Base-by-base conservation (phyloP, 1,140 invertebrate species). In the Zaprionus kolodkinae region DNA sequence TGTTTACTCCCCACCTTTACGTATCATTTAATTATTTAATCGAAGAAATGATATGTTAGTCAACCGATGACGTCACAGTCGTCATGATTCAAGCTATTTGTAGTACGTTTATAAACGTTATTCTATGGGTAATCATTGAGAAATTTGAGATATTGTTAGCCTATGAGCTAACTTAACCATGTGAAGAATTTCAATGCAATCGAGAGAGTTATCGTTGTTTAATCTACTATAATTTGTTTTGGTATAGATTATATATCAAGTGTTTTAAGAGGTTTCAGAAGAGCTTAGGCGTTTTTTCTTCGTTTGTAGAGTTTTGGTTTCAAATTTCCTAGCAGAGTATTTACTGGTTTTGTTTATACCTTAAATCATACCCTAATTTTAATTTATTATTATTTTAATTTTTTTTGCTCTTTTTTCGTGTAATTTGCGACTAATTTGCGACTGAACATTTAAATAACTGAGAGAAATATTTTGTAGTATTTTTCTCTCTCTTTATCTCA, bases 61-160 rank as follows among this genome's bases (percentile, higher is more conserved):
- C 43, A 68, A 13, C 17, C 15, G 33, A 40, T 68, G 56, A 61
- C 66, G 66, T 68, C 56, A 68, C 6, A 5, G 9, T 21, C 38
- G 17, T 10, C 11, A 50, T 50, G 45, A 50, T 50, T 50, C 45
- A 50, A 50, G 27, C 11, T 5, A n/a, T 12, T 15, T 6, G 21
- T 21, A 21, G 21, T 21, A 1, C 10, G 9, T 15, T 45, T 36
- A 11, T 40, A 15, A 15, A 43, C 4, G 2, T 7, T 15, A 5
- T 45, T 15, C 7, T 9, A 15, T 45, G n/a, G 3, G n/a, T 9
- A 9, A 45, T 45, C 38, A 45, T 15, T 45, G 7, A 40, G 6
- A 40, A n/a, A 40, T n/a, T 40, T 15, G 9, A 45, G 9, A 15
- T 15, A 43, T 43, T 15, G n/a, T 9, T n/a, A 43, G 40, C 40